These are phyloP conservation scores for Drosophila nr. fundita DNA, from an alignment of 2,888 invertebrate genomes.

Conservation along the genomic window DNA sequence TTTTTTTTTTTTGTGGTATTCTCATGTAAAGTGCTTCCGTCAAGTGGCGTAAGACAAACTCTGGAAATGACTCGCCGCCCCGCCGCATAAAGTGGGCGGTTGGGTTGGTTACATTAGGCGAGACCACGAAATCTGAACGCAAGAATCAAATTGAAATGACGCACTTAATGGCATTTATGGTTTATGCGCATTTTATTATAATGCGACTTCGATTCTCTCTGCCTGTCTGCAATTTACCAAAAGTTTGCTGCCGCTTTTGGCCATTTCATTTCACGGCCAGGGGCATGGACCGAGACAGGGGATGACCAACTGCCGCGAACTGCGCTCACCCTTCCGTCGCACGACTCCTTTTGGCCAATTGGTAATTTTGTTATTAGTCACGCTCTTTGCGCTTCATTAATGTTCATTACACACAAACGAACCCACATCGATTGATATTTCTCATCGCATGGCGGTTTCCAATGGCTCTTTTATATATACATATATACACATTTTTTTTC, in stretches of 20 bases:
- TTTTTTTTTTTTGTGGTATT: slow-evolving; percentile 36
- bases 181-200: slow-evolving; percentile 74
- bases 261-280: slow-evolving; percentile 32
- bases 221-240: slow-evolving; percentile 34
- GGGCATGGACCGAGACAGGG: slow-evolving; percentile 14
- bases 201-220: slow-evolving; percentile 51
- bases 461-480: slow-evolving; percentile 40
- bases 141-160: slow-evolving; percentile 78
- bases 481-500: slow-evolving; percentile 1
- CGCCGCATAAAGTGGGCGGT: slow-evolving; percentile 46
- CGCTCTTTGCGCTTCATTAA: slow-evolving; percentile 81
- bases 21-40: slow-evolving; percentile 49
- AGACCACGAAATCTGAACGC: slow-evolving; percentile 60
- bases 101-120: slow-evolving; percentile 34
- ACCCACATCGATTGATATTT: slow-evolving; percentile 80
- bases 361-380: slow-evolving; percentile 80
- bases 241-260: slow-evolving; percentile 44
- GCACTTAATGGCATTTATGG: slow-evolving; percentile 79
- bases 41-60: slow-evolving; percentile 46
- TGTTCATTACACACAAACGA: slow-evolving; percentile 81
- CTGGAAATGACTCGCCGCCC: slow-evolving; percentile 24
- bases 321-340: slow-evolving; percentile 10
- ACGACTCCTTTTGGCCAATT: slow-evolving; percentile 72
- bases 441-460: slow-evolving; percentile 67
- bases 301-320: slow-evolving; percentile 61